These are phyloP conservation scores for Pandemis cinnamomeana DNA, from an alignment of 2,888 invertebrate species.

Conservation along the genomic window DNA sequence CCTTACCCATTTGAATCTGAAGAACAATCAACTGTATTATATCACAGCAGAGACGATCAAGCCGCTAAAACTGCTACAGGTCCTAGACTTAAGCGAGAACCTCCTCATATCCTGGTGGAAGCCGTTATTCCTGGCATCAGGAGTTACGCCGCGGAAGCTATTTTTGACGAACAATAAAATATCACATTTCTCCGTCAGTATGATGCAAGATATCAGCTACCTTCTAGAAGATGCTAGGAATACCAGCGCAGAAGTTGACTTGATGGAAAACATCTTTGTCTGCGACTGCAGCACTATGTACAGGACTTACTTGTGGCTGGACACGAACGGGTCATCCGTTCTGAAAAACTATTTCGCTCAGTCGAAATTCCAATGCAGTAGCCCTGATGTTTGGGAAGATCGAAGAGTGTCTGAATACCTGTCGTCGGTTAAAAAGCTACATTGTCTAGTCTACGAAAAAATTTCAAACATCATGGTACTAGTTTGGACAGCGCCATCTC, in stretches of 20 bases:
- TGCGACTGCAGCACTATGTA: constrained; percentile 83
- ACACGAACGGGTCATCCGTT: constrained; percentile 64
- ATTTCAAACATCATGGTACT: constrained; percentile 70
- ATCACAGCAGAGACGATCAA: constrained; percentile 73
- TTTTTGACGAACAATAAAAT: constrained; percentile 83
- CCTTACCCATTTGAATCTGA: constrained; percentile 78
- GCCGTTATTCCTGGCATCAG: constrained; percentile 75
- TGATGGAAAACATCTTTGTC: constrained; percentile 81
- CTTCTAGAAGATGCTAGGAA: constrained; percentile 66
- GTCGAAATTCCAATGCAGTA: constrained; percentile 73
- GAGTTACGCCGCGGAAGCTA: constrained; percentile 68
- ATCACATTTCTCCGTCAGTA: constrained; percentile 80
- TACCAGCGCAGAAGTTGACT: constrained; percentile 65
- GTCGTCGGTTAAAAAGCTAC: constrained; percentile 66
- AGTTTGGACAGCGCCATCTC: constrained; percentile 73
- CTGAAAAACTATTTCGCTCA: constrained; percentile 65
- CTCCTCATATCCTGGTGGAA: constrained; percentile 81
- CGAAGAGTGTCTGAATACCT: constrained; percentile 72
- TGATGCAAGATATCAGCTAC: constrained; percentile 83
- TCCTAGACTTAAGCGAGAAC: constrained; percentile 82
- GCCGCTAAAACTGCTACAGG: constrained; percentile 70
- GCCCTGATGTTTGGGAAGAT: constrained; percentile 77
- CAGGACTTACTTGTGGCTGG: constrained; percentile 71
- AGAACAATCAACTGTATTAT: constrained; percentile 75
- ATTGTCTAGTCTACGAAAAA: constrained; percentile 73